phyloP scores from a whole-genome alignment of 2,888 invertebrate species.

The Mythimna pallens region DNA sequence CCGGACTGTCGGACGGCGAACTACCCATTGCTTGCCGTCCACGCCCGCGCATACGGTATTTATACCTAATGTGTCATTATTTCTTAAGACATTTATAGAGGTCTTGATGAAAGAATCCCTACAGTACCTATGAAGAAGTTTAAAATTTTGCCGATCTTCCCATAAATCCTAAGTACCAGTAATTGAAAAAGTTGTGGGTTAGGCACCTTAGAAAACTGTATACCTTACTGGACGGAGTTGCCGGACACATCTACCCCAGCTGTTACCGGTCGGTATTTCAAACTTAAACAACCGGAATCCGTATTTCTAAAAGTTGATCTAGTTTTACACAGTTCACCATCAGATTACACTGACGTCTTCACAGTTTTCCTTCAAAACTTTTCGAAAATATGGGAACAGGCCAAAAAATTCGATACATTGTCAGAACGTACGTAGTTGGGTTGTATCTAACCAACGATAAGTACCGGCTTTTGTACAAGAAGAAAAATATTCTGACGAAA shows the following conservation, averaged over 20 bases:
- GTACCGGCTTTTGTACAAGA: background rate
- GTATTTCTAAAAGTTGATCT: background rate
- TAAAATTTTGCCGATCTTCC: slow-evolving; percentile 1
- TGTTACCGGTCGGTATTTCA: background rate
- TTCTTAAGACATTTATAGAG: too few species aligned
- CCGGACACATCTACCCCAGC: background rate
- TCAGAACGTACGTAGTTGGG: slow-evolving; percentile 35
- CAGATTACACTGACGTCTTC: slow-evolving; percentile 15
- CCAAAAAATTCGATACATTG: slow-evolving; percentile 37
- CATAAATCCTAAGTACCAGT: background rate
- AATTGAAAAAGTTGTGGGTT: background rate
- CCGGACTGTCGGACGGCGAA: too few species aligned
- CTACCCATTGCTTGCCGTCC: too few species aligned
- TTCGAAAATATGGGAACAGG: slow-evolving; percentile 32
- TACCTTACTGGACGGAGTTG: too few species aligned
- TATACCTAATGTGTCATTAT: too few species aligned
- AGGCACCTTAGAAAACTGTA: background rate
- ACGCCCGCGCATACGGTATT: too few species aligned
- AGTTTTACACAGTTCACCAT: background rate
- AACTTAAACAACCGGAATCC: too few species aligned
- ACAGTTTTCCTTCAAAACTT: slow-evolving; percentile 24
- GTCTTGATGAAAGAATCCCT: too few species aligned
- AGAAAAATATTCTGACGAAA: slow-evolving; percentile 26
- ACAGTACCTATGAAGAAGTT: too few species aligned
- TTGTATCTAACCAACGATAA: slow-evolving; percentile 31